These are phyloP conservation scores for Tetramorium parvispinum DNA, from an alignment of 1,140 invertebrate genomes.

Conservation along the genomic window DNA sequence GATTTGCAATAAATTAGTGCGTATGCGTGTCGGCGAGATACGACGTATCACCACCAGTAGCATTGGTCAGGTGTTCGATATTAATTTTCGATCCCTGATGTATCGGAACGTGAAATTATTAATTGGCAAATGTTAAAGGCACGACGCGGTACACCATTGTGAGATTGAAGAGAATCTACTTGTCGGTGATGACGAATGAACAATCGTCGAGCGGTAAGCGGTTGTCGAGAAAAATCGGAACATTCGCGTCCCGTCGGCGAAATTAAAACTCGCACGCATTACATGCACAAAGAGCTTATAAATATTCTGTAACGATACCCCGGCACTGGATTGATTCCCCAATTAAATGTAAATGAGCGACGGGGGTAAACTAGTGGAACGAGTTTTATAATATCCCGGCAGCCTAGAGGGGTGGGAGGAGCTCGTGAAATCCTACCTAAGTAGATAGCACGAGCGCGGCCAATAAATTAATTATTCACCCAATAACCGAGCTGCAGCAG, in stretches of 20 bases:
- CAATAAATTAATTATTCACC: constrained; percentile 74
- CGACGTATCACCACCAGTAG: constrained; percentile 43
- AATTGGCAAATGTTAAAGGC: constrained; percentile 60
- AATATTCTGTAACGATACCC: constrained; percentile 75
- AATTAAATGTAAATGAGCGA: constrained; percentile 76
- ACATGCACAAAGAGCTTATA: constrained; percentile 68
- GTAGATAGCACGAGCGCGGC: constrained; percentile 59
- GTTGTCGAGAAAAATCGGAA: constrained; percentile 60
- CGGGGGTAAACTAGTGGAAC: constrained; percentile 48
- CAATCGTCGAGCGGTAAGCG: background rate
- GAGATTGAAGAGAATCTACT: constrained; percentile 29
- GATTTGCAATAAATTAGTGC: constrained; percentile 58
- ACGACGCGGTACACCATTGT: constrained; percentile 22
- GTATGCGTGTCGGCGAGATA: constrained; percentile 42
- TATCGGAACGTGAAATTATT: constrained; percentile 68
- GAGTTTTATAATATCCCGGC: constrained; percentile 69
- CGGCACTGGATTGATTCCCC: constrained; percentile 72
- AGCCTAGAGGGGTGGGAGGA: constrained; percentile 22
- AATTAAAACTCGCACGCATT: constrained; percentile 68
- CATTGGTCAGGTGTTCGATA: constrained; percentile 31
- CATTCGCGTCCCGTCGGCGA: constrained; percentile 33
- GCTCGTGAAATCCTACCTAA: constrained; percentile 59
- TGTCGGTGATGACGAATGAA: background rate
- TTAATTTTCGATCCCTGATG: constrained; percentile 62
- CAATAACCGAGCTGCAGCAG: constrained; percentile 36